Percentiles rank a stretch among this genome's conserved stretches.
Conservation (phyloP, 2,888 invertebrate species). For the Coenonympha glycerion region DNA sequence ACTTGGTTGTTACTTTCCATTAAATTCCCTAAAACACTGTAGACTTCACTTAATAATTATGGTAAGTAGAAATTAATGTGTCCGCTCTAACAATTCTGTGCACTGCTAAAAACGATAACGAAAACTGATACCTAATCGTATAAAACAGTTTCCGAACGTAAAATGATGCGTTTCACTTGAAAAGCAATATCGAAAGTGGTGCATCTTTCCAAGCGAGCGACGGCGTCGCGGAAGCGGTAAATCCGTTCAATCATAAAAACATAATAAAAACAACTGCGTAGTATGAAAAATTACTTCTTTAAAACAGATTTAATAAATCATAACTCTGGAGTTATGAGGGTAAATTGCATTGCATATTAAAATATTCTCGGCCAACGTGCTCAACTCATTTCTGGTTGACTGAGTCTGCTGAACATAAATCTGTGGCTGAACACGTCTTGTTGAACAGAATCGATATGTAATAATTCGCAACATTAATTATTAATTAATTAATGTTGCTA, state of each 20-base stretch:
- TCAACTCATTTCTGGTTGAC: too few relatives aligned
- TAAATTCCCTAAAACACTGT: too few relatives aligned
- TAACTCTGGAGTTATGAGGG: neutral
- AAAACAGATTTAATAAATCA: slow-evolving; percentile 22
- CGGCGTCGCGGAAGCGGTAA: slow-evolving; percentile 25
- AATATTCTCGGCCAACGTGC: too few relatives aligned
- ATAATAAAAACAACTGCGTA: slow-evolving; percentile 19
- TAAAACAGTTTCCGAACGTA: slow-evolving; percentile 1
- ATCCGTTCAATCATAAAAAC: slow-evolving; percentile 25
- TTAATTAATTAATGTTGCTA: too few relatives aligned
- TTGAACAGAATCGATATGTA: too few relatives aligned
- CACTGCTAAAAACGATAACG: neutral
- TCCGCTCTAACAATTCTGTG: too few relatives aligned
- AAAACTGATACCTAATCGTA: neutral
- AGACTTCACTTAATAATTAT: too few relatives aligned
- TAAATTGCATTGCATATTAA: neutral
- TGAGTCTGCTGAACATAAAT: too few relatives aligned
- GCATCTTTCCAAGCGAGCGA: slow-evolving; percentile 7
- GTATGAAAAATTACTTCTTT: slow-evolving; percentile 22
- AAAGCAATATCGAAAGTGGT: slow-evolving; percentile 22
- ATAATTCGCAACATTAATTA: too few relatives aligned
- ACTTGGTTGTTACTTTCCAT: too few relatives aligned
- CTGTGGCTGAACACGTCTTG: too few relatives aligned
- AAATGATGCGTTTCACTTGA: slow-evolving; percentile 17
- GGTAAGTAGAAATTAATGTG: too few relatives aligned